Evolutionary conservation across 2,113 vertebrate genomes (phyloP).

Genomic region (Malurus melanocephalus): DNA sequence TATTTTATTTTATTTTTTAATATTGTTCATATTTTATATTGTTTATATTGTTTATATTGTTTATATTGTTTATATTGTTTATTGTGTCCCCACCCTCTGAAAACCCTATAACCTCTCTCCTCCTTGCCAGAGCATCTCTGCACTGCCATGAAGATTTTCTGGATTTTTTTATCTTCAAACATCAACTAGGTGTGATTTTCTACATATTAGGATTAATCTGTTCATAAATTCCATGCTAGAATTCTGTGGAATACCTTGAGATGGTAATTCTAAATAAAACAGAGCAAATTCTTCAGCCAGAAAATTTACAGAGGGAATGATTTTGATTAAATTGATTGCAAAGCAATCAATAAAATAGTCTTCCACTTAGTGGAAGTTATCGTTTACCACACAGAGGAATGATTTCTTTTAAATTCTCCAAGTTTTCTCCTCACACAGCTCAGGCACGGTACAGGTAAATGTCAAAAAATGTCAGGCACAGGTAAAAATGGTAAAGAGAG

Average conservation of each 20-base stretch:
- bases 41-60: neutral
- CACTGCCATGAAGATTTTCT: neutral
- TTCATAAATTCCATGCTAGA: neutral
- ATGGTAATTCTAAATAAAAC: neutral
- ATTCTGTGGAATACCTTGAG: neutral
- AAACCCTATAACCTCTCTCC: neutral
- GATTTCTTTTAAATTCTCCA: neutral
- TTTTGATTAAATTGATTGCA: neutral
- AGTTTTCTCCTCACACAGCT: neutral
- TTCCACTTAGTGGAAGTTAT: neutral
- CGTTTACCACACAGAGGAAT: neutral
- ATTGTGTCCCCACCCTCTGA: neutral
- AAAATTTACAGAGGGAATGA: neutral
- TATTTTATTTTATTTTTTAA: too few relatives aligned
- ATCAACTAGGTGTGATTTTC: neutral
- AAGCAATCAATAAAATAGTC: neutral
- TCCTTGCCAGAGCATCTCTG: neutral
- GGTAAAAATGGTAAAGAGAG: neutral
- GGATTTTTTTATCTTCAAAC: neutral
- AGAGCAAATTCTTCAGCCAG: neutral
- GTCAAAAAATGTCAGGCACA: neutral
- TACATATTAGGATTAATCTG: neutral
- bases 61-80: neutral
- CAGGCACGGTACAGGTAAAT: fast-evolving
- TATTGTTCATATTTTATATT: neutral